These are phyloP conservation scores for Nipponacmea schrenckii DNA, from an alignment of 2,888 invertebrate species.

Conservation along the genomic window DNA sequence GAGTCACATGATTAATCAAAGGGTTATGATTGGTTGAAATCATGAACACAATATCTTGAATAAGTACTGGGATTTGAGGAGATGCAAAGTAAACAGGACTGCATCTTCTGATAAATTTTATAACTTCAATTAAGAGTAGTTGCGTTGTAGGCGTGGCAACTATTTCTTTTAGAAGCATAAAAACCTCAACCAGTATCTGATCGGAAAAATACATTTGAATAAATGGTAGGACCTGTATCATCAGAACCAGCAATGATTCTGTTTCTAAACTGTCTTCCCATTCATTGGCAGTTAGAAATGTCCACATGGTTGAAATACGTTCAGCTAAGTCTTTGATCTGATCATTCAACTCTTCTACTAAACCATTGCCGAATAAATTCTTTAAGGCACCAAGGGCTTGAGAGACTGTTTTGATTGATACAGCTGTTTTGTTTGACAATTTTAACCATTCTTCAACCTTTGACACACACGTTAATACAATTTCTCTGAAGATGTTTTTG, in stretches of 20 bases:
- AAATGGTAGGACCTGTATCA: neutral
- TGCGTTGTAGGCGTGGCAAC: neutral
- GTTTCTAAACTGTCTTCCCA: neutral
- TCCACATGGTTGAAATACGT: neutral
- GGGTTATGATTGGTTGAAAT: conserved; percentile 37
- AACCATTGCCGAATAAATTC: neutral
- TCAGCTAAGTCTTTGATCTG: neutral
- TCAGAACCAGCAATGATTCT: neutral
- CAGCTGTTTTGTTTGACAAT: neutral
- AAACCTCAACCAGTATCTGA: neutral
- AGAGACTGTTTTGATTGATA: neutral
- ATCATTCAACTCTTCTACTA: neutral
- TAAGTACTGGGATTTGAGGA: neutral
- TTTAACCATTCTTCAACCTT: neutral
- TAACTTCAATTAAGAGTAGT: neutral
- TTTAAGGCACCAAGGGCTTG: neutral
- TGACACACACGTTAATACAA: neutral
- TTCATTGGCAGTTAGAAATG: neutral
- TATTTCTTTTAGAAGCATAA: neutral
- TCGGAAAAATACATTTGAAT: neutral
- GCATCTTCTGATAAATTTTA: neutral
- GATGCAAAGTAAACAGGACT: neutral
- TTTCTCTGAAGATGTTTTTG: neutral
- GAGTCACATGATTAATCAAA: conserved; percentile 43
- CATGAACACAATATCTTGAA: conserved; percentile 37